phyloP scores from a whole-genome alignment of 2,113 vertebrate genomes.

The Oryzias curvinotus region DNA sequence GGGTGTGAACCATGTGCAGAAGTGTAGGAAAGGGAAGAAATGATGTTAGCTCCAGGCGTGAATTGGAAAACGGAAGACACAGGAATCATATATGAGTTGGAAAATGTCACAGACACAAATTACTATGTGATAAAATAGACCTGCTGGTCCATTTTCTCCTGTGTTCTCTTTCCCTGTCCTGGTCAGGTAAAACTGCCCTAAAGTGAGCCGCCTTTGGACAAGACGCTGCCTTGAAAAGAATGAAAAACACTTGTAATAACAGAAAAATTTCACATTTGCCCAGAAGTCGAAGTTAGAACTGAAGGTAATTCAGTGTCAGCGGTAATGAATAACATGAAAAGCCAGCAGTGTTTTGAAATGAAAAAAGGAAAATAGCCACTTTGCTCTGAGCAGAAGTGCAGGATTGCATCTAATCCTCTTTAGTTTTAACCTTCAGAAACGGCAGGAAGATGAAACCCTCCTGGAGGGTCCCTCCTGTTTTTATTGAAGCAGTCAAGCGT shows the following conservation, averaged over 20 bases:
- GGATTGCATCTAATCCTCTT: constrained; percentile 4
- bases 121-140: no score
- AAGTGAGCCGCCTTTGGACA: no score
- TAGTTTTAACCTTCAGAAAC: constrained; percentile 12
- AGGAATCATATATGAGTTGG: no score
- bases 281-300: no score
- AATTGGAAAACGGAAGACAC: neutral
- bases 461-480: constrained; percentile 7
- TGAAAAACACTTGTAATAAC: no score
- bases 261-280: no score
- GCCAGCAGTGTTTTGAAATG: neutral
- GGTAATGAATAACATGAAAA: constrained; percentile 6
- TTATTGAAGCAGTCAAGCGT: constrained; percentile 33
- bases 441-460: neutral
- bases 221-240: no score
- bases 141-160: no score
- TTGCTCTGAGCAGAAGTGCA: neutral
- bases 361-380: constrained; percentile 4
- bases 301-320: neutral
- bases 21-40: no score
- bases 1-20: no score
- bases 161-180: no score
- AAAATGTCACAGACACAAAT: neutral
- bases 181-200: no score
- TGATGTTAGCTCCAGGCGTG: neutral